Conservation (phyloP, 2,888 invertebrate genomes). For the Mesorhabditis belari region DNA sequence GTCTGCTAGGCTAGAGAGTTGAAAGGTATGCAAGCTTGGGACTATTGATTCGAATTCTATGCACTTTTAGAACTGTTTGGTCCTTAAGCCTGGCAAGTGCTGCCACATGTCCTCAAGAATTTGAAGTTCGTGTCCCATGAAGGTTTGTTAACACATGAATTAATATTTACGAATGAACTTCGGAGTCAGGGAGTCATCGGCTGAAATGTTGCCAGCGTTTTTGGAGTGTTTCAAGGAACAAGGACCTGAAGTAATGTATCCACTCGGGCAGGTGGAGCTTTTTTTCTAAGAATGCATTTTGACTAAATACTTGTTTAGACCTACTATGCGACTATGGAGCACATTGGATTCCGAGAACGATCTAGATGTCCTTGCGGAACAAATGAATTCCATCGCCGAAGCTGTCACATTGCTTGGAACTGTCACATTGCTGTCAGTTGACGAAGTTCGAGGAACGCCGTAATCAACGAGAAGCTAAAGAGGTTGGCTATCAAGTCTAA, state of each 20-base stretch:
- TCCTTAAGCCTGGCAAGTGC: conserved; percentile 67
- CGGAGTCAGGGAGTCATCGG: conserved; percentile 86
- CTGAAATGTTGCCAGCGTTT: conserved; percentile 79
- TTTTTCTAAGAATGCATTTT: neutral
- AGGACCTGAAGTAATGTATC: conserved; percentile 25
- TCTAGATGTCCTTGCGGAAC: conserved; percentile 72
- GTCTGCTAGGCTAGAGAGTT: conserved; percentile 88
- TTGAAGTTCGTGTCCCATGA: conserved; percentile 89
- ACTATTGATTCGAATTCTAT: too few relatives aligned
- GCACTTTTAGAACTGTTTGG: conserved; percentile 59
- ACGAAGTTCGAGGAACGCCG: conserved; percentile 38
- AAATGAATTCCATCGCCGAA: conserved; percentile 73
- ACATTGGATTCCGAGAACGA: conserved; percentile 76
- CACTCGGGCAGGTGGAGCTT: conserved; percentile 53
- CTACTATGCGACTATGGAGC: conserved; percentile 76
- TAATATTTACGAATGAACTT: too few relatives aligned
- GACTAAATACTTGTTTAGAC: conserved; percentile 45
- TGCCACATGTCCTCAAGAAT: conserved; percentile 64
- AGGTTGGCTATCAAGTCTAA: conserved; percentile 23
- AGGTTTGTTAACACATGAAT: too few relatives aligned
- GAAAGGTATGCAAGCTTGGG: too few relatives aligned
- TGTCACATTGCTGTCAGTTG: conserved; percentile 34
- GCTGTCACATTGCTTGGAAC: conserved; percentile 54
- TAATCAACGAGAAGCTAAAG: conserved; percentile 27
- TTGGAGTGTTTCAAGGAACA: conserved; percentile 78